Conservation (phyloP, 2,797 vertebrate species). For the Hippopotamyrus pictus region DNA sequence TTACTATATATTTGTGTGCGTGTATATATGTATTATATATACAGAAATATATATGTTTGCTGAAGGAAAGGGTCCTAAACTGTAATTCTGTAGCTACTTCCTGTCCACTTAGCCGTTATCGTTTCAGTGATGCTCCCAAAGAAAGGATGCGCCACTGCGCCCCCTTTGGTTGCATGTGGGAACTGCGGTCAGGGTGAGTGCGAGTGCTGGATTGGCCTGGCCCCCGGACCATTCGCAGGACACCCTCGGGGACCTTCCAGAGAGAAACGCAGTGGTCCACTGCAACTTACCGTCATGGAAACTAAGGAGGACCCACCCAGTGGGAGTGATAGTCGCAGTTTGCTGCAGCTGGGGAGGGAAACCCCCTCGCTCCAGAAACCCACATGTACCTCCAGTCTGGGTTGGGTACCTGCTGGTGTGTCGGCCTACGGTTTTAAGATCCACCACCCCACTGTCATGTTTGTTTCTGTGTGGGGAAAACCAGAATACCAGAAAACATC, state of each 20-base stretch:
- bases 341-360: not conserved
- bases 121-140: not conserved
- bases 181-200: not conserved
- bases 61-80: not conserved
- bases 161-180: not conserved
- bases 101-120: not conserved
- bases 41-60: not conserved
- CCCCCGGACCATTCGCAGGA: not conserved
- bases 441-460: not conserved
- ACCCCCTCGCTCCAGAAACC: not conserved
- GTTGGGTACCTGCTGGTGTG: not conserved
- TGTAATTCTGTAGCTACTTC: not conserved
- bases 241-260: not conserved
- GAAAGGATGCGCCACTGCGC: not conserved
- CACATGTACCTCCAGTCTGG: not conserved
- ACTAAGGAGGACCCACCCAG: not conserved
- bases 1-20: not conserved
- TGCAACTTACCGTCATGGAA: not conserved
- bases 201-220: not conserved
- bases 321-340: not conserved
- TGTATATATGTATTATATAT: slow-evolving; percentile 3
- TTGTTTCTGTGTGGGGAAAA: not conserved
- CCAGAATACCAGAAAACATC: not conserved
- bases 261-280: not conserved
- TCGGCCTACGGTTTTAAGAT: not conserved